Evolutionary conservation across 2,888 invertebrate genomes (phyloP).

Genomic region (Leucoma salicis): DNA sequence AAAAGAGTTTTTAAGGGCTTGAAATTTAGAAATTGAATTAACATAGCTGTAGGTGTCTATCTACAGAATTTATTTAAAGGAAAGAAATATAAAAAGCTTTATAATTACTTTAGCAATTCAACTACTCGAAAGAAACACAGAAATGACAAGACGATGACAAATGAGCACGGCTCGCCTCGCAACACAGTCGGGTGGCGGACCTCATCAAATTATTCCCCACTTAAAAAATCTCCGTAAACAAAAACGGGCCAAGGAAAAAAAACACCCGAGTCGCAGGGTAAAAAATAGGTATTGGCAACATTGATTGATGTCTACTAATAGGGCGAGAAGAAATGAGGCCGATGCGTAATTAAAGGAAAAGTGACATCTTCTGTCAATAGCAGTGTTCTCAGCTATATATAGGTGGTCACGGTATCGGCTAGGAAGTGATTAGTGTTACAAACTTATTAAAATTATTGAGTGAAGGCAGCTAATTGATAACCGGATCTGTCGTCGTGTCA

Average conservation of each 20-base stretch:
- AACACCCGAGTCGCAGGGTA: slow-evolving; percentile 66
- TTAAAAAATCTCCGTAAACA: slow-evolving; percentile 81
- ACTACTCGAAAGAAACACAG: slow-evolving; percentile 79
- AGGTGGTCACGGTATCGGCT: slow-evolving; percentile 75
- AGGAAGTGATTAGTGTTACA: slow-evolving; percentile 78
- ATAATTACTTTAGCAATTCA: slow-evolving; percentile 79
- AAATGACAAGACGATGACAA: slow-evolving; percentile 83
- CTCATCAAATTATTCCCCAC: slow-evolving; percentile 82
- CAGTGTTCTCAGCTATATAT: slow-evolving; percentile 71
- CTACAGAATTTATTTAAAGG: slow-evolving; percentile 41
- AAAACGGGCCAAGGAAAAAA: slow-evolving; percentile 73
- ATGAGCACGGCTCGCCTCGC: slow-evolving; percentile 74
- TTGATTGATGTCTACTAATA: slow-evolving; percentile 83
- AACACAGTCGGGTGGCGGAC: slow-evolving; percentile 80
- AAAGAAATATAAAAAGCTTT: slow-evolving; percentile 73
- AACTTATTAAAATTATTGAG: slow-evolving; percentile 81
- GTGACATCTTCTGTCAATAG: slow-evolving; percentile 80
- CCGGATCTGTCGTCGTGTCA: slow-evolving; percentile 49
- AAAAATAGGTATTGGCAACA: slow-evolving; percentile 83
- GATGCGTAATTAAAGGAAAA: slow-evolving; percentile 77
- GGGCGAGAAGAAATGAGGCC: slow-evolving; percentile 81
- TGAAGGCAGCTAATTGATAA: slow-evolving; percentile 77
- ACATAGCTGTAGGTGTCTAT: no score
- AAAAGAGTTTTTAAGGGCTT: no score
- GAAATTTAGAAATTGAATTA: no score